A percentile compares a stretch with the other conserved stretches of the same genome.
These are phyloP conservation scores for Ctenosaura bakeri DNA, from an alignment of 2,797 vertebrate genomes.

Conservation along the genomic window DNA sequence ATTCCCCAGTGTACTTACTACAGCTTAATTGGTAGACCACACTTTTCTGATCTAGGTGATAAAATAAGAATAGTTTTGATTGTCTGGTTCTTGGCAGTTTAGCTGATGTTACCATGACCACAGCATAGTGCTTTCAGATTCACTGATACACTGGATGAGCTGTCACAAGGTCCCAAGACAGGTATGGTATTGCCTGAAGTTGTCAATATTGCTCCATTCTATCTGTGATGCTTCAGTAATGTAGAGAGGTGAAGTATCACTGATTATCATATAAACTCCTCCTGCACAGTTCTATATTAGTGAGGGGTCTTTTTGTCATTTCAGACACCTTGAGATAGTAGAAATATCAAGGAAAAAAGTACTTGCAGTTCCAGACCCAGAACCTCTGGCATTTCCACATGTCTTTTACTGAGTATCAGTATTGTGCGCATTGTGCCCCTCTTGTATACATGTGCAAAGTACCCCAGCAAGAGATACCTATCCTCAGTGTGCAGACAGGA, in stretches of 20 bases:
- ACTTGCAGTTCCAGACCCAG: background rate
- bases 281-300: background rate
- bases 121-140: constrained; percentile 1
- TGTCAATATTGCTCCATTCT: background rate
- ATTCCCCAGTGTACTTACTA: background rate
- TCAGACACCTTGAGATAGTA: background rate
- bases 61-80: constrained; percentile 20
- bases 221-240: background rate
- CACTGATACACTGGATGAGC: background rate
- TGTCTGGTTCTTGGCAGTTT: constrained; percentile 2
- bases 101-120: constrained; percentile 35
- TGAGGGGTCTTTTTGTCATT: background rate
- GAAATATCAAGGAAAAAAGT: background rate
- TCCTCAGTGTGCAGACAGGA: background rate
- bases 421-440: background rate
- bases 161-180: constrained; percentile 18
- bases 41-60: background rate
- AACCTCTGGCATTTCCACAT: background rate
- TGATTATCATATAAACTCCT: background rate
- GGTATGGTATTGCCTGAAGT: background rate
- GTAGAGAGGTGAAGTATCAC: background rate
- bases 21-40: constrained; percentile 16
- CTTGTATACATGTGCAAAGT: background rate
- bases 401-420: background rate
- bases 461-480: background rate